These are phyloP conservation scores for Phenganax stokvisi DNA, from an alignment of 92 coral and sea anemone genomes.

Conservation along the genomic window DNA sequence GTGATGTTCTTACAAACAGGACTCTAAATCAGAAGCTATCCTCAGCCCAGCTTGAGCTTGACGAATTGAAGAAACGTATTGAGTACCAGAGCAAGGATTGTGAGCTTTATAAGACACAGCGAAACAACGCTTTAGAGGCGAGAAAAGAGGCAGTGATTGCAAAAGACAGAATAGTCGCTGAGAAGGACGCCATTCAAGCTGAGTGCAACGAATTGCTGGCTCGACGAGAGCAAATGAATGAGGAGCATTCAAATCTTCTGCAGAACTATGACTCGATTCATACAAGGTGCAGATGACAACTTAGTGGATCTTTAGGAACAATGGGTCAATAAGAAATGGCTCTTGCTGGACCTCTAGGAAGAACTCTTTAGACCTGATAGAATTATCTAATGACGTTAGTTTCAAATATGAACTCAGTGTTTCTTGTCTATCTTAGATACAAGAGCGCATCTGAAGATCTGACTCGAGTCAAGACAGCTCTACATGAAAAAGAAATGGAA, in stretches of 20 bases:
- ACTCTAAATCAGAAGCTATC: constrained; percentile 59
- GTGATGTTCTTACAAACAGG: neutral
- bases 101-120: constrained; percentile 64
- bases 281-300: neutral
- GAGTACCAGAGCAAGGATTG: constrained; percentile 58
- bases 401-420: too few relatives aligned
- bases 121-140: constrained; percentile 62
- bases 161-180: constrained; percentile 53
- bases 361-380: too few relatives aligned
- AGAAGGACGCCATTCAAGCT: constrained; percentile 54
- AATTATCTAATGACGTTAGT: too few relatives aligned
- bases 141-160: constrained; percentile 68
- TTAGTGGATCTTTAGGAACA: too few relatives aligned
- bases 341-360: too few relatives aligned
- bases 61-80: constrained; percentile 63
- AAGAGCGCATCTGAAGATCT: constrained; percentile 3
- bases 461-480: constrained; percentile 6
- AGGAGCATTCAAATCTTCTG: neutral
- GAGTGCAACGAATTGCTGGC: constrained; percentile 48
- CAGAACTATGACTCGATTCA: constrained; percentile 23
- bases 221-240: constrained; percentile 24
- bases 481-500: constrained; percentile 32
- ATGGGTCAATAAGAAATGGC: too few relatives aligned
- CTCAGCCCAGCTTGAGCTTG: constrained; percentile 56
- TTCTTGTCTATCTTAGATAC: neutral